Percentiles rank a stretch among this genome's conserved stretches.
Evolutionary conservation across 2,888 invertebrate species (phyloP).

Genomic region (Sesamia inferens): DNA sequence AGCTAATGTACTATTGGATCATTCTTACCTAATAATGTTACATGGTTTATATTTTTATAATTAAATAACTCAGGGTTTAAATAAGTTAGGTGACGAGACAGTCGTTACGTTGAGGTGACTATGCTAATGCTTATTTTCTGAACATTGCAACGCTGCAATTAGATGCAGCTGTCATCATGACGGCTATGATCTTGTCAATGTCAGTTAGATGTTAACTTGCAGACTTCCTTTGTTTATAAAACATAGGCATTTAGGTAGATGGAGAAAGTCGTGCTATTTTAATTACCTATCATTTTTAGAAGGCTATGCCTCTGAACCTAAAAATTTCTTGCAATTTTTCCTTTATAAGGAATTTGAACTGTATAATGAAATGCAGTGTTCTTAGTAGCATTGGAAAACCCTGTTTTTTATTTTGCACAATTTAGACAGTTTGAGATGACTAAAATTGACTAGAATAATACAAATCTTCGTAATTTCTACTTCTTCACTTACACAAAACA

Average conservation of each 20-base stretch:
- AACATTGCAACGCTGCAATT: slow-evolving; percentile 2
- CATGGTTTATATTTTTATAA: not conserved
- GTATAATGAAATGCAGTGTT: slow-evolving; percentile 7
- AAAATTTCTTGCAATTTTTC: slow-evolving; percentile 1
- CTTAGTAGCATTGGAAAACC: not conserved
- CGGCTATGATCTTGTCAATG: slow-evolving; percentile 2
- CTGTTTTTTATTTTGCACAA: not conserved
- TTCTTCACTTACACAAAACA: not conserved
- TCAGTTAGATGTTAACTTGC: not conserved
- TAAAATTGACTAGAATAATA: slow-evolving; percentile 48
- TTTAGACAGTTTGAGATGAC: slow-evolving; percentile 20
- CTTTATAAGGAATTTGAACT: not conserved
- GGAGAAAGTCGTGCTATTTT: too few relatives aligned
- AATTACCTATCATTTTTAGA: not conserved
- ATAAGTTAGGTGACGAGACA: not conserved
- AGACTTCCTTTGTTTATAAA: not conserved
- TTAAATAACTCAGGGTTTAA: slow-evolving; percentile 10
- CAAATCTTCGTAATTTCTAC: slow-evolving; percentile 3
- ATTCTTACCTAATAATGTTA: slow-evolving; percentile 30
- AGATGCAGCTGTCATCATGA: slow-evolving; percentile 12
- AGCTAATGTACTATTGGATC: not conserved
- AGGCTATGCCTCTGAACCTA: not conserved
- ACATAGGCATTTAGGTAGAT: not conserved
- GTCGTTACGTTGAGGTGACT: not conserved
- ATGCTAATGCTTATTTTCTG: not conserved